These are phyloP conservation scores for Onthophagus sagittarius DNA, from an alignment of 2,888 invertebrate genomes.

Conservation along the genomic window DNA sequence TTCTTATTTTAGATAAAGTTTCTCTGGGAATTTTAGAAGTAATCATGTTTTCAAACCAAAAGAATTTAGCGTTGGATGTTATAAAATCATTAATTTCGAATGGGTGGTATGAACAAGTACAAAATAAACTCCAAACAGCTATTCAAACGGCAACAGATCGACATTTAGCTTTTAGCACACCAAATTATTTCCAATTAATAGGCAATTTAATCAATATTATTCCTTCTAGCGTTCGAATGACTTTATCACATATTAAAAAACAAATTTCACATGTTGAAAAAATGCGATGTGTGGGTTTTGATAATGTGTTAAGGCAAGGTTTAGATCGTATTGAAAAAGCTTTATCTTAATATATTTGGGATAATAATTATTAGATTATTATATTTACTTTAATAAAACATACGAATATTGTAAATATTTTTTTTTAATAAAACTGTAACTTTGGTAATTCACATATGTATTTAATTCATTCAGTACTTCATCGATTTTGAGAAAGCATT, in stretches of 20 bases:
- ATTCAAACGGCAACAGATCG: conserved; percentile 43
- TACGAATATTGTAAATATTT: no score
- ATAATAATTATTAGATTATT: no score
- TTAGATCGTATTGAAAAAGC: conserved; percentile 37
- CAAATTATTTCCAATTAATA: conserved; percentile 45
- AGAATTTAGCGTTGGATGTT: conserved; percentile 36
- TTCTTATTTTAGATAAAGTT: conserved; percentile 34
- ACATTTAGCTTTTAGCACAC: conserved; percentile 49
- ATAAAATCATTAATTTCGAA: conserved; percentile 36
- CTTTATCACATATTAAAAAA: conserved; percentile 41
- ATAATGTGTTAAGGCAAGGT: conserved; percentile 46
- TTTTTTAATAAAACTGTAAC: no score
- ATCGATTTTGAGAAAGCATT: no score
- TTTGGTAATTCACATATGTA: no score
- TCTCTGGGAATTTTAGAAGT: conserved; percentile 40
- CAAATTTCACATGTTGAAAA: conserved; percentile 48
- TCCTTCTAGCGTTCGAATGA: conserved; percentile 39
- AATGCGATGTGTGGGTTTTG: conserved; percentile 49
- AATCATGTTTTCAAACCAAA: conserved; percentile 41
- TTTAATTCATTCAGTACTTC: no score
- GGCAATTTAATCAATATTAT: conserved; percentile 40
- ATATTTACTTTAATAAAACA: no score
- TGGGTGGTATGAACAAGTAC: conserved; percentile 34
- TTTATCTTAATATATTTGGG: neutral
- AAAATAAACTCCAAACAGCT: conserved; percentile 35